Evolutionary conservation across 53 echinoderm and acorn worm species (phyloP).

Genomic region (Astropecten irregularis): DNA sequence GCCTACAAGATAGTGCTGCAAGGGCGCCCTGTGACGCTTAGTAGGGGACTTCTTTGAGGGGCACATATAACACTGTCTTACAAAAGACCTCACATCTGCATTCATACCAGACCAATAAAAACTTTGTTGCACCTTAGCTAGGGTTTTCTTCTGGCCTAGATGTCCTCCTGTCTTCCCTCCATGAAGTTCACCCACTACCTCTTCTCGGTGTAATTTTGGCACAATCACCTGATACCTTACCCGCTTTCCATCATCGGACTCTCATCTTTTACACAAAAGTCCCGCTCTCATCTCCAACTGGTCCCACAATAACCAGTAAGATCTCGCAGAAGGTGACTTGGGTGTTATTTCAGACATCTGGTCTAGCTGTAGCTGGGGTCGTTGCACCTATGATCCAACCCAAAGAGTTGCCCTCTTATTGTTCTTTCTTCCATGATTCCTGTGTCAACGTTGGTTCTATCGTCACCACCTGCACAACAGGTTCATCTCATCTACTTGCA

Average conservation of each 20-base stretch:
- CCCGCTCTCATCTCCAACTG: not conserved
- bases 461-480: not conserved
- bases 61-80: constrained; percentile 2
- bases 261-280: not conserved
- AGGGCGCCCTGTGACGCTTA: not conserved
- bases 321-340: not conserved
- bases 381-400: not conserved
- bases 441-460: not conserved
- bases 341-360: not conserved
- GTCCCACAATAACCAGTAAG: constrained; percentile 8
- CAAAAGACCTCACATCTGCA: not conserved
- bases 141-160: not conserved
- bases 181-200: not conserved
- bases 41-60: constrained; percentile 17
- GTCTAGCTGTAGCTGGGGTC: not conserved
- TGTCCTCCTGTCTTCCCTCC: constrained; percentile 5
- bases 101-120: not conserved
- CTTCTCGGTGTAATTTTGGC: not conserved
- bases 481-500: not conserved
- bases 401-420: not conserved
- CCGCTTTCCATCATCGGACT: too few relatives aligned
- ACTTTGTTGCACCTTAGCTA: constrained; percentile 5
- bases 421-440: not conserved
- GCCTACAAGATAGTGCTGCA: constrained; percentile 11
- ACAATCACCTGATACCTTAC: not conserved